phyloP scores from a whole-genome alignment of 1,140 invertebrate genomes.

The Hyles euphorbiae region DNA sequence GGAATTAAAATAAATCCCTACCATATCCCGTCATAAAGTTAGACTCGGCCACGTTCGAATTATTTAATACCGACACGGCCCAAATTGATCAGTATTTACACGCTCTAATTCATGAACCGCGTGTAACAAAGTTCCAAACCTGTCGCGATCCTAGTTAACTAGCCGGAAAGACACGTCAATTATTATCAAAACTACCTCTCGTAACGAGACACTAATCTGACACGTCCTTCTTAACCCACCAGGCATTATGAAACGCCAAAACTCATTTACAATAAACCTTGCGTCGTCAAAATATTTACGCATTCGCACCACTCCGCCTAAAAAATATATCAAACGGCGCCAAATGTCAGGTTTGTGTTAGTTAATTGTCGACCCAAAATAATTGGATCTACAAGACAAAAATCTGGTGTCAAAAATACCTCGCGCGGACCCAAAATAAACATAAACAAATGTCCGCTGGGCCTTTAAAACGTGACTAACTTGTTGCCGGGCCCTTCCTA shows the following conservation, averaged over 20 bases:
- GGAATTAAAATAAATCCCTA: too few relatives aligned
- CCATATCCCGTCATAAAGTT: too few relatives aligned
- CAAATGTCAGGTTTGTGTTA: constrained; percentile 2
- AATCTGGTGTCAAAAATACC: constrained; percentile 18
- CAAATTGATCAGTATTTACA: too few relatives aligned
- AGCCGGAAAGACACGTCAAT: constrained; percentile 10
- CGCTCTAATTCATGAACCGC: too few relatives aligned
- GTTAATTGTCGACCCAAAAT: constrained; percentile 5
- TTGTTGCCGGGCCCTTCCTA: constrained; percentile 16
- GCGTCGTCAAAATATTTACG: neutral
- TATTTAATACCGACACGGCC: too few relatives aligned
- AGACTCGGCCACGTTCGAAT: too few relatives aligned
- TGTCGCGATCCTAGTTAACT: neutral
- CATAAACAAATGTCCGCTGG: constrained; percentile 9
- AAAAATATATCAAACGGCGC: constrained; percentile 4
- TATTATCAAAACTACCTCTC: constrained; percentile 8
- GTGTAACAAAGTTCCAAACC: neutral
- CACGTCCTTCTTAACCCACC: constrained; percentile 22
- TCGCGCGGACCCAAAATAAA: constrained; percentile 16
- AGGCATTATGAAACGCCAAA: neutral
- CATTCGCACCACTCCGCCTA: too few relatives aligned
- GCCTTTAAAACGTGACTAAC: constrained; percentile 20
- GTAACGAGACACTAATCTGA: constrained; percentile 17
- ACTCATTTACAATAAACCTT: too few relatives aligned
- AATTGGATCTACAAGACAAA: constrained; percentile 8